Evolutionary conservation across 2,113 vertebrate species (phyloP).

Genomic region (Rhombomys opimus): DNA sequence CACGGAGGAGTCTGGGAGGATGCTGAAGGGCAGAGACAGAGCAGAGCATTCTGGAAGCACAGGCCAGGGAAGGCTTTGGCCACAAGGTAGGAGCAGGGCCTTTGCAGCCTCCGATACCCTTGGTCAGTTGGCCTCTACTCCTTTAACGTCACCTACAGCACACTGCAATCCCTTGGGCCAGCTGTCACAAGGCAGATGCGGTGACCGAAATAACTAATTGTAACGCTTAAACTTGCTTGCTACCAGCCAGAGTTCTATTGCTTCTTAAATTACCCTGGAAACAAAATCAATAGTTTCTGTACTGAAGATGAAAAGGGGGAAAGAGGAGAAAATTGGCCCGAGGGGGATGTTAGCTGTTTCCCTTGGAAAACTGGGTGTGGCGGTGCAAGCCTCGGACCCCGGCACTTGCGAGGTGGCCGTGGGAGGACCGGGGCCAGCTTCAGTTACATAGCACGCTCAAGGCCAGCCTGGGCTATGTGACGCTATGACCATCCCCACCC

Average conservation of each 20-base stretch:
- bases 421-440: not conserved
- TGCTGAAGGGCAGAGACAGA: not conserved
- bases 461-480: not conserved
- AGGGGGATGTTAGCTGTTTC: slow-evolving; percentile 62
- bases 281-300: slow-evolving; percentile 86
- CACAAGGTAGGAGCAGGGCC: not conserved
- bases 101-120: not conserved
- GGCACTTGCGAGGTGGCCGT: not conserved
- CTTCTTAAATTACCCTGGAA: slow-evolving; percentile 83
- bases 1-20: not conserved
- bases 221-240: slow-evolving; percentile 75
- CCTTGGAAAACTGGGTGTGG: slow-evolving; percentile 17
- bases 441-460: not conserved
- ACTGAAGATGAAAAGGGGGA: slow-evolving; percentile 59
- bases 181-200: slow-evolving; percentile 38
- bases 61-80: not conserved
- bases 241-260: slow-evolving; percentile 79
- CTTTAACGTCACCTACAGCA: slow-evolving; percentile 44
- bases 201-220: slow-evolving; percentile 77
- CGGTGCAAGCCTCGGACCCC: not conserved
- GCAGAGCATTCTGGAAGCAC: not conserved
- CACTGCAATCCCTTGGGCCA: not conserved
- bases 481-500: not conserved
- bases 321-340: slow-evolving; percentile 23
- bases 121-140: slow-evolving; percentile 43